phyloP scores from a whole-genome alignment of 2,888 invertebrate genomes.

The Polyploca ridens region DNA sequence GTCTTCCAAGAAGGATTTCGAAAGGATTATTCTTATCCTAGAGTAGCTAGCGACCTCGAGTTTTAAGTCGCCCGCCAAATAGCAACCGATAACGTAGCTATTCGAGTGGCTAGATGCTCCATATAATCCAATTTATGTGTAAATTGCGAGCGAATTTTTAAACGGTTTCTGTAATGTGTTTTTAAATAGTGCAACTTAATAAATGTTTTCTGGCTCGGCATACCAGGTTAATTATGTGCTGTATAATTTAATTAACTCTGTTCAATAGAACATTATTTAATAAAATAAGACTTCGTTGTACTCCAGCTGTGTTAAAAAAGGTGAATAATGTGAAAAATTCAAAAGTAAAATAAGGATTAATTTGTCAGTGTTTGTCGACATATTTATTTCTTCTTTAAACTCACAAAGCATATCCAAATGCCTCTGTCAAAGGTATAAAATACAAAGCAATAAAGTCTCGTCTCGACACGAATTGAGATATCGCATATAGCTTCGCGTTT shows the following conservation, averaged over 20 bases:
- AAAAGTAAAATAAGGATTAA: too few species aligned
- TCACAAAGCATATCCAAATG: constrained; percentile 38
- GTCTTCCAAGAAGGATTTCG: constrained; percentile 24
- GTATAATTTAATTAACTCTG: too few species aligned
- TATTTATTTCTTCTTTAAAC: constrained; percentile 21
- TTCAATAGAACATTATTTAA: too few species aligned
- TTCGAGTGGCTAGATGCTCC: neutral
- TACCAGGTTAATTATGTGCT: neutral
- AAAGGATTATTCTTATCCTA: constrained; percentile 32
- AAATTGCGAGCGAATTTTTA: neutral
- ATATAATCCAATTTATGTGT: constrained; percentile 6
- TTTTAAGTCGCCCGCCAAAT: constrained; percentile 26
- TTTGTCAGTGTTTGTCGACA: too few species aligned
- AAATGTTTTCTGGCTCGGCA: neutral
- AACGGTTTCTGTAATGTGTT: constrained; percentile 4
- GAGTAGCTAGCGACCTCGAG: constrained; percentile 23
- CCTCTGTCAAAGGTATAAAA: constrained; percentile 28
- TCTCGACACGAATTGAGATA: constrained; percentile 38
- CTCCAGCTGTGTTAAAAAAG: too few species aligned
- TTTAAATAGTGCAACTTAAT: neutral
- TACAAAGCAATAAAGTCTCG: constrained; percentile 43
- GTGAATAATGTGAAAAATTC: too few species aligned
- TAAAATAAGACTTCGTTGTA: too few species aligned
- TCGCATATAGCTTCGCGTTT: constrained; percentile 37
- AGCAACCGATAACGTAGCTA: constrained; percentile 23